Conservation (phyloP, 64 coral and sea anemone genomes). For the Orbicella faveolata region DNA sequence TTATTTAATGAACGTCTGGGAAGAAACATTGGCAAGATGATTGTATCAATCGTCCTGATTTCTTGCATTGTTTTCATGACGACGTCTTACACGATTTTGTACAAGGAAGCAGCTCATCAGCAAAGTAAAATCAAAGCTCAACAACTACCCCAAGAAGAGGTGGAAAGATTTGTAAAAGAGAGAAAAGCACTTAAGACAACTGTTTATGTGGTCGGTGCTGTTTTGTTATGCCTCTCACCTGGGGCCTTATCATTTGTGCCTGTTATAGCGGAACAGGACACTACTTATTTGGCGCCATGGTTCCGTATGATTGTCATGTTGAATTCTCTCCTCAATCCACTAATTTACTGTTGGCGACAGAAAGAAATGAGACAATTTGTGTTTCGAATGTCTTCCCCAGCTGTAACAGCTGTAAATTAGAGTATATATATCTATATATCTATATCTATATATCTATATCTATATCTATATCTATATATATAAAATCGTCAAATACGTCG, state of each 20-base stretch:
- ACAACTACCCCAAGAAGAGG: neutral
- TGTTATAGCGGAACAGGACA: neutral
- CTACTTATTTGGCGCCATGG: neutral
- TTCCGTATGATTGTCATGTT: neutral
- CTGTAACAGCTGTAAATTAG: neutral
- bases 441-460: no score
- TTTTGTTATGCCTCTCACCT: neutral
- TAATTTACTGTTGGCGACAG: slow-evolving; percentile 4
- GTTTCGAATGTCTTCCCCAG: neutral
- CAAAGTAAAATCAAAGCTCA: slow-evolving; percentile 4
- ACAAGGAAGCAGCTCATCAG: neutral
- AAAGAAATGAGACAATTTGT: neutral
- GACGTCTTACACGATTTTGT: neutral
- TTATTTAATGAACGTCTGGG: no score
- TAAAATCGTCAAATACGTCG: no score
- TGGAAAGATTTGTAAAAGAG: slow-evolving; percentile 4
- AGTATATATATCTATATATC: no score
- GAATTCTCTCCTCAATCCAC: neutral
- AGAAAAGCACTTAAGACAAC: slow-evolving; percentile 9
- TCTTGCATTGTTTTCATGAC: neutral
- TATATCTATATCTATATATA: no score
- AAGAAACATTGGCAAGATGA: neutral
- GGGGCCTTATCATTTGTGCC: no score
- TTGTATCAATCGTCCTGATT: neutral
- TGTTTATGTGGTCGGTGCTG: neutral